Base-by-base conservation (phyloP, 92 coral and sea anemone species). In the Palythoa grandiflora region DNA sequence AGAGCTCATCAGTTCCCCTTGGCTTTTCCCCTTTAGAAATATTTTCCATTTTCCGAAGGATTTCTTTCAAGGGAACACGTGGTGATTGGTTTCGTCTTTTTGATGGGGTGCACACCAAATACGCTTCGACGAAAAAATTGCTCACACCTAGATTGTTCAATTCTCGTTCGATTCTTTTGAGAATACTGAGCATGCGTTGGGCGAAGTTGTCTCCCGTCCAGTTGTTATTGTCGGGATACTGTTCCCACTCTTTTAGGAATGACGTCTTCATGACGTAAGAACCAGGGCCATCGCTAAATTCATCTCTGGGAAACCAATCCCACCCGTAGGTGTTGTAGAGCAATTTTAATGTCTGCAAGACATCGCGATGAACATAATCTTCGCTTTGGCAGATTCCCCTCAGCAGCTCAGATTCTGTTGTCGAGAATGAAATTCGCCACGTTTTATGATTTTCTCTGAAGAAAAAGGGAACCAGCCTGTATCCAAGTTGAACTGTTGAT, bases 251-350 rank as follows among this genome's bases (percentile, higher is more conserved):
- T 36, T 57, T 78, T 55, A 78, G 68, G 83, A 78, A 78, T 38
- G 83, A 78, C 35, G 83, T 78, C 83, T 78, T 78, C 83, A 78
- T 78, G 71, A 78, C 68, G 71, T 78, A 78, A 16, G 83, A 78
- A 1, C 83, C 83, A 2, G 55, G 70, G 3, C 71, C 52, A 35
- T 7, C 14, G 83, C 83, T 78, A 2, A 55, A 5, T 1, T 54
- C 6, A 78, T 37, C 6, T 21, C 38, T 10, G 5, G 83, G 83
- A 38, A 78, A 78, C 83, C 83, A 78, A 28, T 28, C 28, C 1
- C 2, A 0, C 5, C 71, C 71, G 35, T 15, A 78, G 12, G 50
- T 78, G 70, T 78, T 57, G 71, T 57, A 5, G 51, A 78, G 83
- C 15, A 78, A 78, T 35, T 78, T 78, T 6, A 78, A 40, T 15